These are phyloP conservation scores for Chanos chanos DNA, from an alignment of 2,797 vertebrate species.

Conservation along the genomic window DNA sequence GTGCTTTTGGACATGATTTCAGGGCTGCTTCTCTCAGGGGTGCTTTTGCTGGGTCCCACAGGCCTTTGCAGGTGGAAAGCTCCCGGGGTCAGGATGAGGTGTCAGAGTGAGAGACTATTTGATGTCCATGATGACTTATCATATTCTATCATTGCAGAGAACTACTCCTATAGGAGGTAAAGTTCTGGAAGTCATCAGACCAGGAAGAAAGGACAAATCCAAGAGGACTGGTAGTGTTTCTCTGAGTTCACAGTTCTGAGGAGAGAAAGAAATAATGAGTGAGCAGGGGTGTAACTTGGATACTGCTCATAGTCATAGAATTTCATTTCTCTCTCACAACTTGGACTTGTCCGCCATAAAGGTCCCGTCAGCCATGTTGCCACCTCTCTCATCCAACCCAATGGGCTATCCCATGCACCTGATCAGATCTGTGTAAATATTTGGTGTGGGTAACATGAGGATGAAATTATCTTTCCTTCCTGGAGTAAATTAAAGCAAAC, in stretches of 20 bases:
- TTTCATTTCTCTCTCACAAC: background rate
- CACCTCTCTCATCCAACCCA: constrained; percentile 12
- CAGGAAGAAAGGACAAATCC: constrained; percentile 15
- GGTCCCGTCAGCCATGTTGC: constrained; percentile 6
- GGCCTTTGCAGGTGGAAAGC: constrained; percentile 1
- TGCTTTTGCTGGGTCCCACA: constrained; percentile 13
- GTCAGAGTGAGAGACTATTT: constrained; percentile 14
- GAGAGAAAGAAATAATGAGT: background rate
- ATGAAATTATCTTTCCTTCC: constrained; percentile 57
- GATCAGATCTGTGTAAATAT: constrained; percentile 61
- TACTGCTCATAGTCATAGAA: background rate
- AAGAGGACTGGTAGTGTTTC: constrained; percentile 2
- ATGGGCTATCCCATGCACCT: constrained; percentile 54
- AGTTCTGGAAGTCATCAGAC: constrained; percentile 20
- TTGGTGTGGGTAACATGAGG: constrained; percentile 46
- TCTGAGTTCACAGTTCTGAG: constrained; percentile 8
- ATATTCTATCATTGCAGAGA: constrained; percentile 20
- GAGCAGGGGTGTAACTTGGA: background rate
- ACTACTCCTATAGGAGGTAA: constrained; percentile 8
- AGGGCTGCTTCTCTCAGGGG: constrained; percentile 16
- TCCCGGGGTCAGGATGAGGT: constrained; percentile 3
- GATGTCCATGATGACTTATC: constrained; percentile 20
- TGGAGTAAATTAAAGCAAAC: constrained; percentile 62
- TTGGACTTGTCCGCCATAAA: background rate
- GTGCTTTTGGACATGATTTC: constrained; percentile 23